A percentile compares a stretch with the other conserved stretches of the same genome.
phyloP scores from a whole-genome alignment of 2,888 invertebrate species.

The Pterobdella sp. region DNA sequence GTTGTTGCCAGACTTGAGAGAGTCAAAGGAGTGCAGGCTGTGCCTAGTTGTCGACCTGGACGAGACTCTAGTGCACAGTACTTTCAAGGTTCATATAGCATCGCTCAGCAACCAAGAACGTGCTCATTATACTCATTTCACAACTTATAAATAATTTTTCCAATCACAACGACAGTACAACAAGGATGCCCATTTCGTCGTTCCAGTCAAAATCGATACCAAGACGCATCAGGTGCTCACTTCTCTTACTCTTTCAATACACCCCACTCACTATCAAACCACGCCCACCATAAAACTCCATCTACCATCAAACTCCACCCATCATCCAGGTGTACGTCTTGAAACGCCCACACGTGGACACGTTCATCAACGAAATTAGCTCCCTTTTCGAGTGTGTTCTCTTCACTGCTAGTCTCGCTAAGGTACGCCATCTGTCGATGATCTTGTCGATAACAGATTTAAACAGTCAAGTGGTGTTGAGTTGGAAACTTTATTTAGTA shows the following conservation, averaged over 20 bases:
- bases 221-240: slow-evolving; percentile 17
- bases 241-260: background rate
- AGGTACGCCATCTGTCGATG: too few species aligned
- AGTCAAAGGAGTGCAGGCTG: background rate
- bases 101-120: too few species aligned
- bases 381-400: slow-evolving; percentile 24
- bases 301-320: background rate
- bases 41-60: slow-evolving; percentile 27
- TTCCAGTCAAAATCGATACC: slow-evolving; percentile 16
- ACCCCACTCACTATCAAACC: background rate
- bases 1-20: background rate
- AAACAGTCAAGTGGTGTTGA: background rate
- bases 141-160: background rate
- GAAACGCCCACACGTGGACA: slow-evolving; percentile 23
- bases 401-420: slow-evolving; percentile 26
- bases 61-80: slow-evolving; percentile 27
- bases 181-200: slow-evolving; percentile 18
- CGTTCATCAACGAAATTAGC: slow-evolving; percentile 18
- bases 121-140: background rate
- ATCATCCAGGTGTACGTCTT: slow-evolving; percentile 19
- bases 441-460: background rate
- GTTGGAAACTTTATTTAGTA: too few species aligned
- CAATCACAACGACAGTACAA: background rate
- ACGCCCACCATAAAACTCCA: background rate
- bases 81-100: slow-evolving; percentile 29